A percentile compares a stretch with the other conserved stretches of the same genome.
phyloP scores from a whole-genome alignment of 2,113 vertebrate species.

The Bujurquina vittata region DNA sequence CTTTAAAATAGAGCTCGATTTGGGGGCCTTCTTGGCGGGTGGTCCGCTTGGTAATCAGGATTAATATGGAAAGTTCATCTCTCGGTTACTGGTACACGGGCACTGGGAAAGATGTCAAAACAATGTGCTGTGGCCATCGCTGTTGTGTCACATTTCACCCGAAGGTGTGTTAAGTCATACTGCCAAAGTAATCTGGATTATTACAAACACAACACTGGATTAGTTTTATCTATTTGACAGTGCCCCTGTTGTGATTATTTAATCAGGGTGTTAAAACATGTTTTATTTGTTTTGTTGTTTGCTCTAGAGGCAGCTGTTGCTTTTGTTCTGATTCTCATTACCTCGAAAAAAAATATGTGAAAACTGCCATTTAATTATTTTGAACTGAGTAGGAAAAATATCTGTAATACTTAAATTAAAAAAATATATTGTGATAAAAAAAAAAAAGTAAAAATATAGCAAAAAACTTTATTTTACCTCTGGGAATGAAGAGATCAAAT shows the following conservation, averaged over 20 bases:
- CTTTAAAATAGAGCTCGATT: constrained; percentile 25
- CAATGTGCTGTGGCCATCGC: constrained; percentile 22
- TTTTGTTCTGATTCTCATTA: not conserved
- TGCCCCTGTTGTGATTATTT: constrained; percentile 4
- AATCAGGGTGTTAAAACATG: constrained; percentile 36
- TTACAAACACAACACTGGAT: constrained; percentile 36
- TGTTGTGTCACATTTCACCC: constrained; percentile 61
- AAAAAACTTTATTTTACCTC: not conserved
- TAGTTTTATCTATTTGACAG: not conserved
- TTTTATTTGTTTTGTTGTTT: constrained; percentile 7
- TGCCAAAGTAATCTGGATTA: constrained; percentile 66
- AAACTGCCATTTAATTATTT: not conserved
- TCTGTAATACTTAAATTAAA: not conserved
- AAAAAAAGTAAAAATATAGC: not conserved
- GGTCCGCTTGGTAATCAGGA: constrained; percentile 55
- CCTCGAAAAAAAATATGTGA: not conserved
- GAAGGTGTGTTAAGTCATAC: constrained; percentile 61
- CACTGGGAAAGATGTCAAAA: constrained; percentile 44
- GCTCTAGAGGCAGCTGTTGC: not conserved
- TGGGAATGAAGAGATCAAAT: not conserved
- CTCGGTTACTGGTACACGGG: constrained; percentile 67
- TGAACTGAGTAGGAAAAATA: not conserved
- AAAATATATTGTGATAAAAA: not conserved
- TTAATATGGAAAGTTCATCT: constrained; percentile 67
- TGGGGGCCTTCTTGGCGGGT: not conserved